Evolutionary conservation across 1,140 invertebrate species (phyloP).

Genomic region (Drosophila novamexicana): DNA sequence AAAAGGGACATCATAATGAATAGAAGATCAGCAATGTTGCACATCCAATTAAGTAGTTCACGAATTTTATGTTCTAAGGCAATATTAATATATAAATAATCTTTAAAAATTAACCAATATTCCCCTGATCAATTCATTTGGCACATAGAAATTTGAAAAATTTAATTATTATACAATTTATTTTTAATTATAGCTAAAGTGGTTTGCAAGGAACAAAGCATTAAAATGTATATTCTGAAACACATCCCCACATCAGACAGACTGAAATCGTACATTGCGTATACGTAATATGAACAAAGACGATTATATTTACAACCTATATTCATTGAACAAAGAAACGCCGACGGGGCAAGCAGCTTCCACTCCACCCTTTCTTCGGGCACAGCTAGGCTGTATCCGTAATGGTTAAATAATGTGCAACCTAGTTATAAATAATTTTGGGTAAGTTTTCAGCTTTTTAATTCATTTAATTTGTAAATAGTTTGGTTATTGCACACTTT

Average conservation of each 20-base stretch:
- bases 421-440: neutral
- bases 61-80: neutral
- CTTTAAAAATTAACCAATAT: too few relatives aligned
- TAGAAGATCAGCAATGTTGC: neutral
- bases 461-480: neutral
- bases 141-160: too few relatives aligned
- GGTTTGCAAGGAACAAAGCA: too few relatives aligned
- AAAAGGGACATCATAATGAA: neutral
- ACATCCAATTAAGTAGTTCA: neutral
- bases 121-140: neutral
- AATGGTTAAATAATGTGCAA: neutral
- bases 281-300: constrained; percentile 34
- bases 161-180: neutral
- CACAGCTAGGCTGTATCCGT: neutral
- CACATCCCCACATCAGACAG: too few relatives aligned
- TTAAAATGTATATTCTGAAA: too few relatives aligned
- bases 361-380: neutral
- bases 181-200: neutral
- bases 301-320: neutral
- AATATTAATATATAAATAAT: neutral
- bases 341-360: neutral
- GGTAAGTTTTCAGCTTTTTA: constrained; percentile 8
- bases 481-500: constrained; percentile 18
- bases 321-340: neutral
- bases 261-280: constrained; percentile 20